Conservation (phyloP, 2,888 invertebrate genomes). For the Eulithis testata region DNA sequence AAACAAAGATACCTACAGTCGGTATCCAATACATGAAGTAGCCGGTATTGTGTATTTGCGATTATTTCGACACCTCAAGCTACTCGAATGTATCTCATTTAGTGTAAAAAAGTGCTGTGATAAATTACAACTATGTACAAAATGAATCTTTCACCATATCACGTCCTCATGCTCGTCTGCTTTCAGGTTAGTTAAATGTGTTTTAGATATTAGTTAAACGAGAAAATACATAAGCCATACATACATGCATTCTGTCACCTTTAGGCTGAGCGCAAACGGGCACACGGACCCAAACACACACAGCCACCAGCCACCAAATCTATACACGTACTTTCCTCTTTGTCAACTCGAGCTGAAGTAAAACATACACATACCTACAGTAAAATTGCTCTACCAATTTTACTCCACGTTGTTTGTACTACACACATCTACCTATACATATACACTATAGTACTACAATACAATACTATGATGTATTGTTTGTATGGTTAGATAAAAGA, state of each 20-base stretch:
- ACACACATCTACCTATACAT: not conserved
- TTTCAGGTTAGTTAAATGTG: conserved; percentile 51
- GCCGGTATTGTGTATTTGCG: not conserved
- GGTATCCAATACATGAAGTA: not conserved
- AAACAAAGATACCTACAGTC: conserved; percentile 13
- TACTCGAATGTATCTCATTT: not conserved
- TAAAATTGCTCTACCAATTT: not conserved
- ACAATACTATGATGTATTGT: no score
- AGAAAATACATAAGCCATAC: not conserved
- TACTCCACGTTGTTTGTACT: not conserved
- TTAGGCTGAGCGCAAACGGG: no score
- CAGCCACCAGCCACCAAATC: no score
- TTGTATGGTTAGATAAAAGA: no score
- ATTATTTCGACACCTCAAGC: not conserved
- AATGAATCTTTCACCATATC: conserved; percentile 45
- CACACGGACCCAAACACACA: no score
- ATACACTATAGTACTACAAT: no score
- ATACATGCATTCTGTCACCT: not conserved
- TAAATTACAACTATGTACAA: conserved; percentile 8
- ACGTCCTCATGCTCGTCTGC: conserved; percentile 46
- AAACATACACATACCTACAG: not conserved
- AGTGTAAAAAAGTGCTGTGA: conserved; percentile 7
- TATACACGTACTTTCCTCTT: no score
- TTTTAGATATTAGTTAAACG: not conserved
- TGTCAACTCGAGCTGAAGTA: not conserved